Conservation (phyloP, 2,888 invertebrate species). For the Thereva unica region DNA sequence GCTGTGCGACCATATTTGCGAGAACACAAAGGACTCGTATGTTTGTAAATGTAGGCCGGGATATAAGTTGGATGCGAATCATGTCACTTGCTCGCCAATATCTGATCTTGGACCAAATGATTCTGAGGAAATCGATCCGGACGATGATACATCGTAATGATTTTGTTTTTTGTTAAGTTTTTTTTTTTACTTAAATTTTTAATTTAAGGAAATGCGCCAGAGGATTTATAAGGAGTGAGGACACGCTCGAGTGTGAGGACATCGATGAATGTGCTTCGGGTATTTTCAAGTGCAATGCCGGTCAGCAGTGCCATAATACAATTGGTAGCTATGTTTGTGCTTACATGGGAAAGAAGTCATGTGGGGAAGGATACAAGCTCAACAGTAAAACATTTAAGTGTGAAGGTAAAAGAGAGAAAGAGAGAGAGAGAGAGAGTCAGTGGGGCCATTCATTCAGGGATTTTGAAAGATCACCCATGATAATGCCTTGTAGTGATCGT, state of each 20-base stretch:
- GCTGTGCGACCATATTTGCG: slow-evolving; percentile 64
- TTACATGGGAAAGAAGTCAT: slow-evolving; percentile 48
- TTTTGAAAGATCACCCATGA: no score
- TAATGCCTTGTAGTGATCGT: no score
- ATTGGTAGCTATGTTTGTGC: slow-evolving; percentile 69
- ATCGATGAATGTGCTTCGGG: slow-evolving; percentile 72
- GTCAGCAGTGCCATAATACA: slow-evolving; percentile 70
- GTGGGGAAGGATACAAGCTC: slow-evolving; percentile 61
- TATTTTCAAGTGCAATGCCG: slow-evolving; percentile 66
- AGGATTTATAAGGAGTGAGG: slow-evolving; percentile 58
- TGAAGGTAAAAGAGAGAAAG: slow-evolving; percentile 65
- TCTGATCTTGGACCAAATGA: background rate
- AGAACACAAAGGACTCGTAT: slow-evolving; percentile 63
- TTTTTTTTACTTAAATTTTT: background rate
- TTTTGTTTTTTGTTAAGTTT: background rate
- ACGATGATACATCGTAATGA: slow-evolving; percentile 42
- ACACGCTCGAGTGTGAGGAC: slow-evolving; percentile 62
- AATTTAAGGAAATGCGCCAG: slow-evolving; percentile 52
- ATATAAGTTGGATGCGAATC: slow-evolving; percentile 60
- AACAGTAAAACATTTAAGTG: slow-evolving; percentile 62
- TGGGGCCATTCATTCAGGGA: no score
- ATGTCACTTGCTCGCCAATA: slow-evolving; percentile 57
- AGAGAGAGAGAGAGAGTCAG: no score
- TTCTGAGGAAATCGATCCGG: slow-evolving; percentile 39
- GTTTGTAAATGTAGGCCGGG: slow-evolving; percentile 60